phyloP scores from a whole-genome alignment of 2,113 vertebrate genomes.

The Ceyx margarethae region DNA sequence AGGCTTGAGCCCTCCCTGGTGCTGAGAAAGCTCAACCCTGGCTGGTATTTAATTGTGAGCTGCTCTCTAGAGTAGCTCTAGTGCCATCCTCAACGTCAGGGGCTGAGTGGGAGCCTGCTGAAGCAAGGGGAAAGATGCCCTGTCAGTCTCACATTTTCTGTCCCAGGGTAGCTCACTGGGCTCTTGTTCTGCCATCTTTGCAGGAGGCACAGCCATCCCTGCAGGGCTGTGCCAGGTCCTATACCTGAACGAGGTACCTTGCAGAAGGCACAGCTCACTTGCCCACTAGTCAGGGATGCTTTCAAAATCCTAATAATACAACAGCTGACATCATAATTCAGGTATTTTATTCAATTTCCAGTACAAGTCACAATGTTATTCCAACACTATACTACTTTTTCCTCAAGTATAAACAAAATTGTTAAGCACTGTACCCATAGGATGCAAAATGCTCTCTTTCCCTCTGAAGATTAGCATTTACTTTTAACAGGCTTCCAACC shows the following conservation, averaged over 20 bases:
- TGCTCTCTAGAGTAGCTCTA: not conserved
- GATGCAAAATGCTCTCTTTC: not conserved
- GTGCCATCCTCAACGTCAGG: not conserved
- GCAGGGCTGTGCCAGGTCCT: not conserved
- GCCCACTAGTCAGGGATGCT: not conserved
- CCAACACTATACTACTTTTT: not conserved
- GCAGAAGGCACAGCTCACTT: not conserved
- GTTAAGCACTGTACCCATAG: fast-evolving
- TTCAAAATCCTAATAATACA: not conserved
- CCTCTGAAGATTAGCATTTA: fast-evolving
- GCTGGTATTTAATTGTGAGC: not conserved
- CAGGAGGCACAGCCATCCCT: too few relatives aligned
- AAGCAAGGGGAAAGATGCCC: not conserved
- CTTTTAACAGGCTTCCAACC: not conserved
- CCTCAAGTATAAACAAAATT: not conserved
- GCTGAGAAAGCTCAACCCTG: not conserved
- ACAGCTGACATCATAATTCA: not conserved
- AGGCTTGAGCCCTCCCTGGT: not conserved
- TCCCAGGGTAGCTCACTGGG: not conserved
- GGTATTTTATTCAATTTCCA: not conserved
- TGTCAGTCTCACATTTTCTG: not conserved
- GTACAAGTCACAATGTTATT: not conserved
- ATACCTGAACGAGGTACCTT: not conserved
- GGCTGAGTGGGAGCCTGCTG: not conserved
- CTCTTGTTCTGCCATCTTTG: not conserved